These are phyloP conservation scores for Girardinichthys multiradiatus DNA, from an alignment of 2,113 vertebrate species.

Conservation along the genomic window DNA sequence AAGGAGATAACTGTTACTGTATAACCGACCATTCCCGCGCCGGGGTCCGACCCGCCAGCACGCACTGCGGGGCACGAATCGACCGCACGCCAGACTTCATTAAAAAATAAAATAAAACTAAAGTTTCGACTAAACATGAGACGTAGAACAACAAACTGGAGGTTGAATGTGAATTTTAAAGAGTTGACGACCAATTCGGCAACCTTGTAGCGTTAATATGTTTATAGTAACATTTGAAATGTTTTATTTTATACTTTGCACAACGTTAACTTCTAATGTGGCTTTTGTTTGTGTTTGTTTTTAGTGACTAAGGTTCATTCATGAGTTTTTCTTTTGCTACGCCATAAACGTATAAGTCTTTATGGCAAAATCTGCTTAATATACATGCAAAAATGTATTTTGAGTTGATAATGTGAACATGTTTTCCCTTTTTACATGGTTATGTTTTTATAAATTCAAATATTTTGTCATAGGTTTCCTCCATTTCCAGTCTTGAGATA, in stretches of 20 bases:
- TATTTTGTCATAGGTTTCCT: background rate
- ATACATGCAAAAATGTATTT: background rate
- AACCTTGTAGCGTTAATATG: fast-evolving
- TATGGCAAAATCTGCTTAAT: background rate
- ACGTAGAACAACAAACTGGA: fast-evolving
- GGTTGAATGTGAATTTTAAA: fast-evolving
- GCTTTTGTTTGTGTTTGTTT: background rate
- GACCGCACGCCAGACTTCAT: background rate
- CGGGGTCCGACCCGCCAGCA: constrained; percentile 3
- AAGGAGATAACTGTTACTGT: background rate
- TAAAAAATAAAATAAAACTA: background rate
- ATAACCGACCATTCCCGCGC: background rate
- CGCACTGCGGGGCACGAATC: background rate
- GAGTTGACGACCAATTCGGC: background rate
- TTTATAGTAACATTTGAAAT: background rate
- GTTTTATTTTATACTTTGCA: background rate
- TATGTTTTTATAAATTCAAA: background rate
- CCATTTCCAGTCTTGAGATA: background rate
- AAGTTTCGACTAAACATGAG: background rate
- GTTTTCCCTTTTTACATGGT: background rate
- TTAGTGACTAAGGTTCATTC: background rate
- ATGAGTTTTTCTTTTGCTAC: background rate
- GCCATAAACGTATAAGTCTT: no score
- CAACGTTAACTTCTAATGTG: background rate
- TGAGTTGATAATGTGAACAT: background rate